Evolutionary conservation across 2,797 vertebrate genomes (phyloP).

Genomic region (Sebastes elongatus): DNA sequence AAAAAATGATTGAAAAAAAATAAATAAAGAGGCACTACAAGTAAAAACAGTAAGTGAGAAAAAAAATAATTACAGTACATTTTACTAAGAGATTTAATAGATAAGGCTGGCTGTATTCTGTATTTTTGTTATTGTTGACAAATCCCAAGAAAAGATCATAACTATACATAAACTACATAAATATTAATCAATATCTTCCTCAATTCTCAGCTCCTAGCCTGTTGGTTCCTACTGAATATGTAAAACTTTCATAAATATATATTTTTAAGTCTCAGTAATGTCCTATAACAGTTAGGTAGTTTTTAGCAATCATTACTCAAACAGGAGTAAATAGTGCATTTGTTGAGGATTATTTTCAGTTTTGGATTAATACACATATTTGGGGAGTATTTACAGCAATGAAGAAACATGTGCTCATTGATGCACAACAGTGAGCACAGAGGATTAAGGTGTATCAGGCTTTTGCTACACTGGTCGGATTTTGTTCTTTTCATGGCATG

Average conservation of each 20-base stretch:
- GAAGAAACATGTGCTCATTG: not conserved
- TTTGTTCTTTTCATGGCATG: not conserved
- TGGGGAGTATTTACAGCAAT: not conserved
- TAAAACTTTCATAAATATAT: too few relatives aligned
- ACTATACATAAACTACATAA: too few relatives aligned
- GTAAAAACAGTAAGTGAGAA: too few relatives aligned
- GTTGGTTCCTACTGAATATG: too few relatives aligned
- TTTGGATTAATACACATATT: not conserved
- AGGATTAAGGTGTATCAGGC: not conserved
- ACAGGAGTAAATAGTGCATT: too few relatives aligned
- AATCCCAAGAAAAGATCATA: not conserved
- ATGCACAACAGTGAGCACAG: not conserved
- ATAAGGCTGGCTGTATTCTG: not conserved
- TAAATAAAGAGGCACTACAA: too few relatives aligned
- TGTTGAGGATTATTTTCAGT: too few relatives aligned
- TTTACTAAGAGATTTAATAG: not conserved
- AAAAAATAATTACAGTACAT: not conserved
- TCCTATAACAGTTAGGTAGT: too few relatives aligned
- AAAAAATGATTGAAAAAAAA: too few relatives aligned
- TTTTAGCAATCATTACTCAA: too few relatives aligned
- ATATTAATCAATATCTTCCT: not conserved
- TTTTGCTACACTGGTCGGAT: not conserved
- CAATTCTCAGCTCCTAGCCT: not conserved
- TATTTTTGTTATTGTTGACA: not conserved
- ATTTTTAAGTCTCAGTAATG: too few relatives aligned